These are phyloP conservation scores for Propsilocerus akamusi DNA, from an alignment of 1,140 invertebrate genomes.

Conservation along the genomic window DNA sequence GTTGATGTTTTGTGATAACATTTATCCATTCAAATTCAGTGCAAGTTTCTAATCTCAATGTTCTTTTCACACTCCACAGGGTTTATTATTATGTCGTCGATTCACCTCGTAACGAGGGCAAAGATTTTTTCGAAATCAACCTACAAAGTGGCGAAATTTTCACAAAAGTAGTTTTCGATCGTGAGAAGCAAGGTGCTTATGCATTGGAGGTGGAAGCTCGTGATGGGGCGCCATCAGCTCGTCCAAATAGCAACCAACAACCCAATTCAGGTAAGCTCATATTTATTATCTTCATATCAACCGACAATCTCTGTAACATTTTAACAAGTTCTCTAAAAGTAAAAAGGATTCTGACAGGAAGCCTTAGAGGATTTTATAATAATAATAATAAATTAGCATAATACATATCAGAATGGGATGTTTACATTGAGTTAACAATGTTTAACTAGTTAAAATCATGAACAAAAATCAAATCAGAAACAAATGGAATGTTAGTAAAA, in stretches of 20 bases:
- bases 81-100: conserved; percentile 83
- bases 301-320: not conserved
- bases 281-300: conserved; percentile 19
- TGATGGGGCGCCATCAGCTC: conserved; percentile 79
- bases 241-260: conserved; percentile 73
- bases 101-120: conserved; percentile 74
- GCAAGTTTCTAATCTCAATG: conserved; percentile 10
- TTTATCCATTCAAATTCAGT: not conserved
- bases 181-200: conserved; percentile 87
- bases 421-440: no score
- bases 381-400: no score
- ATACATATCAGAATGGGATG: no score
- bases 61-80: conserved; percentile 30
- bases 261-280: conserved; percentile 72
- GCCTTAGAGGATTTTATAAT: no score
- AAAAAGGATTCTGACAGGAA: no score
- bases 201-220: conserved; percentile 83
- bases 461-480: no score
- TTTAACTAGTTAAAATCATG: no score
- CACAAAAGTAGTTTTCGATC: conserved; percentile 83
- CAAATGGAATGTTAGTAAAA: no score
- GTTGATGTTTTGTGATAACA: not conserved
- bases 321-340: no score
- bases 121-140: conserved; percentile 90
- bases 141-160: conserved; percentile 83